Evolutionary conservation across 2,797 vertebrate genomes (phyloP).

Genomic region (Paramormyrops hopkinsi): DNA sequence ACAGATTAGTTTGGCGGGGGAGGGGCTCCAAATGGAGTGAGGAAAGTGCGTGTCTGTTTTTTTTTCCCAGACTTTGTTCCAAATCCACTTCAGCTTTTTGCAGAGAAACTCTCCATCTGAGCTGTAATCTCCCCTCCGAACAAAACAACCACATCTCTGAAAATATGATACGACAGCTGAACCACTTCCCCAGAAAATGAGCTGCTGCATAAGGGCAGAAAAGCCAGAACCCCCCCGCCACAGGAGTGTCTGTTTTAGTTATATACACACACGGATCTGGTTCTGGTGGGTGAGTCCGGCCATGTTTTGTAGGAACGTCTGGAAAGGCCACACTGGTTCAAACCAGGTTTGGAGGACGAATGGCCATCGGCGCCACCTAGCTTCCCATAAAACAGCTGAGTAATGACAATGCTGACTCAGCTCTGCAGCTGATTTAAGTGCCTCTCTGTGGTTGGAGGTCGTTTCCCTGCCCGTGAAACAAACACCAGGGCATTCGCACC

Average conservation of each 20-base stretch:
- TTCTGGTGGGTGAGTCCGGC: not conserved
- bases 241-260: not conserved
- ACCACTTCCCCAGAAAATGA: conserved; percentile 12
- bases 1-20: conserved; percentile 32
- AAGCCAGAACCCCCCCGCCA: not conserved
- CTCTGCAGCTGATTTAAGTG: not conserved
- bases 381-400: not conserved
- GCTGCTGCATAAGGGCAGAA: not conserved
- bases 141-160: not conserved
- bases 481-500: not conserved
- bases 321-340: not conserved
- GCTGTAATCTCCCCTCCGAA: conserved; percentile 1
- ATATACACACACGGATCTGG: not conserved
- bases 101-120: not conserved
- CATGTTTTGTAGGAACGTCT: not conserved
- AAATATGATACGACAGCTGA: not conserved
- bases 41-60: conserved; percentile 39
- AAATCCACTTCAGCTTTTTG: not conserved
- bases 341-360: not conserved
- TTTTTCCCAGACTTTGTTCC: not conserved
- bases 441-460: not conserved
- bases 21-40: conserved; percentile 21
- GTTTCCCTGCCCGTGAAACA: not conserved
- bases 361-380: not conserved
- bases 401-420: not conserved